These are phyloP conservation scores for Oncorhynchus gorbuscha DNA, from an alignment of 2,113 vertebrate species.

Conservation along the genomic window DNA sequence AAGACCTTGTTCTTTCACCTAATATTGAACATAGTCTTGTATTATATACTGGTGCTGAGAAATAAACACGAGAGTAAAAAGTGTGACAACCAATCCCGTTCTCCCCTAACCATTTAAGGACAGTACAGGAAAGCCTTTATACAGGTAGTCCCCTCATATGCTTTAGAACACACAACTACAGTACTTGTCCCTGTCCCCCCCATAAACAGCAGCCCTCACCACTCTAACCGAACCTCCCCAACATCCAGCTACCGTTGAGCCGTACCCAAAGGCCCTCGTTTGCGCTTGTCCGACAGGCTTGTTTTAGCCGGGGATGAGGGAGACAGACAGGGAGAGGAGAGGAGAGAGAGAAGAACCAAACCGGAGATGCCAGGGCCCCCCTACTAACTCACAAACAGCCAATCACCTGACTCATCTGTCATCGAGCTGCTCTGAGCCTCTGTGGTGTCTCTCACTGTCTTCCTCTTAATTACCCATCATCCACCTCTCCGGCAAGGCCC, in stretches of 20 bases:
- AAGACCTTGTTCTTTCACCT: too few relatives aligned
- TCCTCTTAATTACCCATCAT: constrained; percentile 81
- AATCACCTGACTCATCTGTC: constrained; percentile 71
- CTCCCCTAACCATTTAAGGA: not conserved
- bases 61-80: too few relatives aligned
- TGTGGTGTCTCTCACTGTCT: constrained; percentile 65
- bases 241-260: constrained; percentile 13
- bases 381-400: constrained; percentile 57
- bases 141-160: not conserved
- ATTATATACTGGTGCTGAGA: too few relatives aligned
- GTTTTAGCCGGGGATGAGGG: constrained; percentile 7
- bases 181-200: not conserved
- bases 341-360: constrained; percentile 42
- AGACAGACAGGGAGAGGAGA: constrained; percentile 22
- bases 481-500: constrained; percentile 68
- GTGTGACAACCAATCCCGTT: too few relatives aligned
- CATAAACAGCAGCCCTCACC: not conserved
- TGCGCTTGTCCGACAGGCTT: constrained; percentile 12
- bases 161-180: not conserved
- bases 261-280: constrained; percentile 32
- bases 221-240: not conserved
- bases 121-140: not conserved
- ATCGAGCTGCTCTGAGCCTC: constrained; percentile 56
- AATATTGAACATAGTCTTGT: too few relatives aligned
- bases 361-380: constrained; percentile 45